Base-by-base conservation (phyloP, 2,113 vertebrate genomes). In the Falco punctatus region DNA sequence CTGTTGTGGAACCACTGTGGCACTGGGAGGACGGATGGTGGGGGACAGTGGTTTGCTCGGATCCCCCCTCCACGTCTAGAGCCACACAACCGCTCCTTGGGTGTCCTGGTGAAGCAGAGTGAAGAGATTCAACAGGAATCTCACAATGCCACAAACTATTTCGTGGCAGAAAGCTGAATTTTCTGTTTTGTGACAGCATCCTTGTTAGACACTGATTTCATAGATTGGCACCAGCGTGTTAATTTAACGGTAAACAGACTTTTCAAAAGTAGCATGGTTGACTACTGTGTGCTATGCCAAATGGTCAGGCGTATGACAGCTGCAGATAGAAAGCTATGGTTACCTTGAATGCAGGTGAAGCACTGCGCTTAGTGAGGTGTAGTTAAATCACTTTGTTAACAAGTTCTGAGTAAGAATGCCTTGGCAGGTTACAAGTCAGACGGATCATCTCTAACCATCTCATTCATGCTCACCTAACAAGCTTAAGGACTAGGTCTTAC, bases 51-150 rank as follows among this genome's bases (percentile, higher is more conserved):
- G 5, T 8, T 82, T 90, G 33, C 35, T 91, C 46, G 40, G 9
- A 30, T 79, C 30, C 13, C 26, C 8, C 15, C 30, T 66, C 35
- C 22, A 27, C 22, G 27, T 18, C 59, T 57, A 26, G 38, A 62
- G 42, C 16, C 13, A 18, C 33, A 28, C 17, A 46, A 40, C 35
- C 13, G 0, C 52, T 33, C 7, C 0, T 14, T 1, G 2, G 18
- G 21, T 46, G 42, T 38, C 24, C 4, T 24, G 11, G 17, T 20
- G 57, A 59, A 51, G 8, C 5, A 33, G 46, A 62, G 35, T 8
- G 38, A n/a, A 46, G 30, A 23, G 33, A 44, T 84, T 40, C 32
- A 32, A 26, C 21, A 65, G 54, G 38, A 28, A 26, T 70, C 61
- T 70, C 17, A 5, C 44, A 52, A 7, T 44, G 40, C 20, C 23